Evolutionary conservation across 2,113 vertebrate genomes (phyloP), one percentile per base, ranked within the genome.

Genomic region (Epinephelus cyanopodus): DNA sequence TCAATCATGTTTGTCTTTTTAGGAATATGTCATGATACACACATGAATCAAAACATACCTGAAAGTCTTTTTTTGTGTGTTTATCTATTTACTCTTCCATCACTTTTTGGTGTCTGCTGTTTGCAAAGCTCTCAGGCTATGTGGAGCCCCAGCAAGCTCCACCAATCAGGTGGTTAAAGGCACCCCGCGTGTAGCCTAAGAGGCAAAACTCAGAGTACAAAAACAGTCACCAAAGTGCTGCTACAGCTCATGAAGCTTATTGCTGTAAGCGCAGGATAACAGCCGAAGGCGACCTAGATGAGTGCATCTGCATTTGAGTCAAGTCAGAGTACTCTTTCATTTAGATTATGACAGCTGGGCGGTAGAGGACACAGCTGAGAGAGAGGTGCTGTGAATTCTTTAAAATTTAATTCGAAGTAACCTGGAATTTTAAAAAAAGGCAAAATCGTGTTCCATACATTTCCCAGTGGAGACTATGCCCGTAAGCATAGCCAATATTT

Each of bases 231-330:
- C 42, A 69, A 80, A 77, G 66, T 9, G 3, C 47, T 74, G 14
- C 50, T 39, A 18, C 80, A 66, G 64, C 72, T 77, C 80, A 62
- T 63, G 50, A 42, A 75, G 75, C 63, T 48, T 72, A 52, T 56
- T 50, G 63, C 58, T 81, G 45, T 53, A 21, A 86, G 73, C 39
- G 0, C n/a, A 64, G n/a, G 50, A 56, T 21, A 53, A 53, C 42
- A 58, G 66, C 76, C 67, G 17, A 53, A 71, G 71, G 75, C 61
- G 39, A 77, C 76, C 58, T 64, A 25, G 52, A 69, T 62, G 68
- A 65, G 58, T 80, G 81, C 56, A 79, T 81, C 61, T 65, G 66
- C 33, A 83, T 76, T 73, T 61, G 50, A 52, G 45, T 78, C 58
- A 60, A 53, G 29, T 62, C 37, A 65, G 45, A 37, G 63, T 58